Percentiles rank a stretch among this genome's conserved stretches.
phyloP scores from a whole-genome alignment of 2,113 vertebrate genomes.

The Heliornis fulica region DNA sequence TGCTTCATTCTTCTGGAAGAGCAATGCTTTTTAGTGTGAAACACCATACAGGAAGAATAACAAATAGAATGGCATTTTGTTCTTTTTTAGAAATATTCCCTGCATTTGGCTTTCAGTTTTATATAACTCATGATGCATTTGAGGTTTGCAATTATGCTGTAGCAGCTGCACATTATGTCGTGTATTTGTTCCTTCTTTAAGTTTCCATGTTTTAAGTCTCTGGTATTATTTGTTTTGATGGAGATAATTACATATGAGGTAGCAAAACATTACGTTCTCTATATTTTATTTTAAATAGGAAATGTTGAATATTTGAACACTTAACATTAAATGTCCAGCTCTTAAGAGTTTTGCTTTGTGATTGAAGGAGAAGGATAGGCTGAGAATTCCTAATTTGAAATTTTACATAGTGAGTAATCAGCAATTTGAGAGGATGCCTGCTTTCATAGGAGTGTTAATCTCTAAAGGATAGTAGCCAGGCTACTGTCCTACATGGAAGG shows the following conservation, averaged over 20 bases:
- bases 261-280: background rate
- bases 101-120: background rate
- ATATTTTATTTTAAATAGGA: background rate
- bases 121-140: rapidly evolving
- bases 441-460: background rate
- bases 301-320: background rate
- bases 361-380: background rate
- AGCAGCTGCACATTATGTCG: background rate
- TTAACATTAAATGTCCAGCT: too few species aligned
- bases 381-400: background rate
- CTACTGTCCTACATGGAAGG: background rate
- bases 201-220: background rate
- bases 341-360: background rate
- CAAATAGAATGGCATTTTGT: background rate
- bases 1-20: background rate
- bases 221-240: background rate
- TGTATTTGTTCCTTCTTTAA: background rate
- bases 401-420: background rate
- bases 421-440: background rate
- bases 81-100: background rate
- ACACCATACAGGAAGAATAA: background rate
- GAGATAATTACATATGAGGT: background rate
- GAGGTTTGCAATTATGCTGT: background rate
- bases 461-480: background rate
- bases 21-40: background rate